Conservation (phyloP, 2,888 invertebrate genomes). For the Drosophila leonis region DNA sequence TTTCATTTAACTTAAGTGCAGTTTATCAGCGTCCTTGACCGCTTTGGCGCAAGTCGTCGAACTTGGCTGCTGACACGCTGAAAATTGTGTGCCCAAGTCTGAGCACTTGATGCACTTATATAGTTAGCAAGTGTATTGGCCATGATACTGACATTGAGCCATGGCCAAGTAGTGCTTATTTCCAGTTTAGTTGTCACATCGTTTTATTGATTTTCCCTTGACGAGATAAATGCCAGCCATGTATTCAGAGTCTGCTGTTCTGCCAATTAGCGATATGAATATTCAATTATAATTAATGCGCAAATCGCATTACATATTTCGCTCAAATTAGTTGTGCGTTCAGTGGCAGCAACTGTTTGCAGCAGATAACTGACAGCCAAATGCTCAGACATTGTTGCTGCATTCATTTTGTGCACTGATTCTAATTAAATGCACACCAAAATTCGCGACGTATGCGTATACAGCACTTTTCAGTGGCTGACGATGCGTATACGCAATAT, state of each 20-base stretch:
- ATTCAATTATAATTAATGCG: constrained; percentile 51
- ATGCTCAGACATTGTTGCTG: constrained; percentile 14
- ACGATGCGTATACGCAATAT: constrained; percentile 44
- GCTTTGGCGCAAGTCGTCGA: constrained; percentile 28
- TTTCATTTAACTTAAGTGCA: constrained; percentile 24
- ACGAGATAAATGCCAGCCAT: neutral
- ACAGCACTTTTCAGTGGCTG: constrained; percentile 20
- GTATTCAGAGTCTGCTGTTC: neutral
- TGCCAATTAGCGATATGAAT: constrained; percentile 48
- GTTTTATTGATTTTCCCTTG: constrained; percentile 42
- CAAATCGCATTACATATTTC: constrained; percentile 32
- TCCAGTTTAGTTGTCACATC: neutral
- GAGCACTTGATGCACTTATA: constrained; percentile 11
- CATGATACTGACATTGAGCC: constrained; percentile 43
- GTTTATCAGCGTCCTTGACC: constrained; percentile 27
- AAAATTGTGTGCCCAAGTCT: constrained; percentile 21
- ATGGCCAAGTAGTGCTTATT: constrained; percentile 2
- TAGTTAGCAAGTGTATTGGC: constrained; percentile 41
- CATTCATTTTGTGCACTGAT: constrained; percentile 23
- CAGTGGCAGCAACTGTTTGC: constrained; percentile 22
- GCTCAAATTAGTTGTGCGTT: constrained; percentile 24
- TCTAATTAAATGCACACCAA: constrained; percentile 45
- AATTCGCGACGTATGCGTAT: constrained; percentile 20
- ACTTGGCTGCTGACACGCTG: constrained; percentile 41
- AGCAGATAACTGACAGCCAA: constrained; percentile 33